Evolutionary conservation across 2,113 vertebrate genomes (phyloP).

Genomic region (Mus spicilegus): DNA sequence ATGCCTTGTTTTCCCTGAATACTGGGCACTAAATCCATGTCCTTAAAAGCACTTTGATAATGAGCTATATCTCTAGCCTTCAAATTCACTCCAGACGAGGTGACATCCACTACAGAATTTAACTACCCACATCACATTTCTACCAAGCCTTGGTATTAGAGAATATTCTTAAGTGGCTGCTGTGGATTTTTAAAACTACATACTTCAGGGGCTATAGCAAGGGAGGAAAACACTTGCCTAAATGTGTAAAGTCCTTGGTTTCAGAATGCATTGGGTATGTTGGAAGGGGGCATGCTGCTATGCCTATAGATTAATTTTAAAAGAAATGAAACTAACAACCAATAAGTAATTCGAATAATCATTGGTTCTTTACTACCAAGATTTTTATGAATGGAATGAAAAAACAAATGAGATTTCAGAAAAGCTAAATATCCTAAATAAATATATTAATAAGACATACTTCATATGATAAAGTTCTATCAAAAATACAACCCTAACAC

Average conservation of each 20-base stretch:
- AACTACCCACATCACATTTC: constrained; percentile 43
- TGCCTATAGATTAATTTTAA: constrained; percentile 29
- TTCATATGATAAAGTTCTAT: not conserved
- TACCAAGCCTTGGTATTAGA: not conserved
- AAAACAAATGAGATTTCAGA: not conserved
- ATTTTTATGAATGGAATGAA: not conserved
- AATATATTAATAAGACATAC: not conserved
- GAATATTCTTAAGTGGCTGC: not conserved
- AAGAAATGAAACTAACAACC: not conserved
- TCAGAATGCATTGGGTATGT: not conserved
- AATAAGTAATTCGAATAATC: not conserved
- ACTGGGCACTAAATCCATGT: not conserved
- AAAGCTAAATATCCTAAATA: constrained; percentile 20
- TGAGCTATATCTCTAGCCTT: not conserved
- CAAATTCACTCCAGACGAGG: constrained; percentile 11
- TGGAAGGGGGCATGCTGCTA: not conserved
- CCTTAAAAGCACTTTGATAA: not conserved
- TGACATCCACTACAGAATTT: not conserved
- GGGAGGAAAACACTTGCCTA: not conserved
- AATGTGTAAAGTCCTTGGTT: not conserved
- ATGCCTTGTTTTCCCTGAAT: not conserved
- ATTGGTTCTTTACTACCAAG: not conserved
- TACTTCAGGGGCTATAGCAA: not conserved
- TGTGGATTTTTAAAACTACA: constrained; percentile 4
- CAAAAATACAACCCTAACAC: not conserved